Evolutionary conservation across 2,888 invertebrate genomes (phyloP), one percentile per base, ranked within the genome.

Genomic region (Belgica antarctica): DNA sequence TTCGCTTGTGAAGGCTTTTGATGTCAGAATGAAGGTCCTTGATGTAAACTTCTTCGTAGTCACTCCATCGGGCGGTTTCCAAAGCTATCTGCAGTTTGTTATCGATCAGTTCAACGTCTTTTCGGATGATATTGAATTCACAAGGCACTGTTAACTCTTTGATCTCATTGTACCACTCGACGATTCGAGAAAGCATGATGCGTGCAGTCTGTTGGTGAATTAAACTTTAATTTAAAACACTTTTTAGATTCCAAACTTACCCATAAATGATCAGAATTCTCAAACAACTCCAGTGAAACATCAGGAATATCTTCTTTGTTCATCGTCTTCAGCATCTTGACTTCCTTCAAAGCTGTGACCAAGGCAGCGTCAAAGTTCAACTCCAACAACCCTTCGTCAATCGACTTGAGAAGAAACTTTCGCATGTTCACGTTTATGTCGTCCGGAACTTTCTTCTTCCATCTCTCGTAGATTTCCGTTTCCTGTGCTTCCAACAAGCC

Each of bases 121-220:
- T 84, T 73, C 86, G 83, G 70, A 96, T 86, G 36, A 96, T 83
- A 19, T 87, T 85, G 71, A 86, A 88, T 79, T 96, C 96, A 0
- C 89, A 89, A 69, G 85, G 84, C 61, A 89, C 86, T 25, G 90
- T 87, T n/a, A 86, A 83, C 22, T 82, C 84, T 62, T 88, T 84
- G 52, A 94, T 86, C 72, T 87, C 87, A 77, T 96, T 96, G 79
- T 94, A 95, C 89, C 93, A 88, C 59, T 86, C 83, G 3, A 86
- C 83, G n/a, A 87, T 85, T n/a, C 87, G 82, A 73, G 82, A 82
- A 7, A 85, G 75, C 36, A 84, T 84, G 71, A 83, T 81, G 76
- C 84, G 80, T 19, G 83, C 83, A 71, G 82, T 82, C 85, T 85
- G 72, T 41, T 41, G 19, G 24, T 17, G 57, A 22, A 24, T 17